Base-by-base conservation (phyloP, 2,797 vertebrate species). In the Carapus acus region DNA sequence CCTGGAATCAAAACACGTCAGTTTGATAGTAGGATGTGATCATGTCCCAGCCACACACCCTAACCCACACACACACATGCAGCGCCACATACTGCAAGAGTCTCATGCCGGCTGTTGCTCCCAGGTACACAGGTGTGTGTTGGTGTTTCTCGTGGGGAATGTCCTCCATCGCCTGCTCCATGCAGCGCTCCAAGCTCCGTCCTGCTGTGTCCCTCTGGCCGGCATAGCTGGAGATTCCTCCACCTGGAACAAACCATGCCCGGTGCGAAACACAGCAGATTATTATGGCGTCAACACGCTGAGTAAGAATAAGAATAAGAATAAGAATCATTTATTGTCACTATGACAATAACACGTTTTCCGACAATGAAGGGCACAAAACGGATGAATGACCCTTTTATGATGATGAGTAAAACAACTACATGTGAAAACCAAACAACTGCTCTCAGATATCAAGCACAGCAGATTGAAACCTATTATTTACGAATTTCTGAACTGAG, bases 101-200 rank as follows among this genome's bases (percentile, higher is more conserved):
- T 62, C 84, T 83, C 84, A 82, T 93, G 60, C 93, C 92, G 1
- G 92, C 93, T 0, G 92, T 96, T 9, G 93, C 92, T 58, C 93
- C 93, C 1, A 96, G 85, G 53, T 91, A 91, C 21, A 81, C 83
- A 3, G 92, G 87, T 5, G 86, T 86, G 66, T 85, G 65, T 1
- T 20, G 64, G 52, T 90, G 91, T 54, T 74, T 80, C 2, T 76
- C 54, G 57, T 71, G 56, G 2, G 93, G 91, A 53, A 96, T 76
- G 31, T 79, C 79, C 29, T 36, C 52, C 66, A 88, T 58, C 0
- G 89, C 89, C 64, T 81, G 70, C 1, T 90, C 74, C 65, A 95
- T 81, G 63, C 93, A 93, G 0, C 31, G 37, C 61, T 77, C 75
- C 1, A 94, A 65, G 43, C 89, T 90, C 44, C n/a, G 62, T 0